These are phyloP conservation scores for Hyperoplus lanceolatus DNA, from an alignment of 2,797 vertebrate genomes.

Conservation along the genomic window DNA sequence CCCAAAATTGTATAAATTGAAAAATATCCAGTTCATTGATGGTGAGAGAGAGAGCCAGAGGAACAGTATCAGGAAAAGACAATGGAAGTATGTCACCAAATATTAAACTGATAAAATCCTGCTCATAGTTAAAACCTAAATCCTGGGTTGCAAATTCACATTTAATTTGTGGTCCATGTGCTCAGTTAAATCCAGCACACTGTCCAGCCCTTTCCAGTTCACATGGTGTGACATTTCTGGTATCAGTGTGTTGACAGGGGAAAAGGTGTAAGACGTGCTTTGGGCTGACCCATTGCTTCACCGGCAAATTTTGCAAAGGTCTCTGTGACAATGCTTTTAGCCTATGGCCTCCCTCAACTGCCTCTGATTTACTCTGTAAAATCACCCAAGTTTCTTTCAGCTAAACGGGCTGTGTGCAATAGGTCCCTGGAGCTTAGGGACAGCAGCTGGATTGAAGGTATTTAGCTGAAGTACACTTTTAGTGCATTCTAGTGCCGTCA, in stretches of 20 bases:
- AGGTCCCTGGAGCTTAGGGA: conserved; percentile 16
- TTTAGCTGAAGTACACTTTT: conserved; percentile 22
- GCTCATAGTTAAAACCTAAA: conserved; percentile 12
- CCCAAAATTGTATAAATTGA: conserved; percentile 6
- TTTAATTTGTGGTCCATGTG: not conserved
- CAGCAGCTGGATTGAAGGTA: not conserved
- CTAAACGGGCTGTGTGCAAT: conserved; percentile 3
- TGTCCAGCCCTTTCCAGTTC: not conserved
- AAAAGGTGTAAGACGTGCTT: not conserved
- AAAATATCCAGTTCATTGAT: conserved; percentile 10
- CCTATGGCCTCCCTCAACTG: conserved; percentile 26
- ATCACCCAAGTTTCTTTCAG: conserved; percentile 22
- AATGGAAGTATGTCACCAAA: not conserved
- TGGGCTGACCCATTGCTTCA: conserved; percentile 15
- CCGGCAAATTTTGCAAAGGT: conserved; percentile 8
- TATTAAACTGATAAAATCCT: not conserved
- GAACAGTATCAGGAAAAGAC: conserved; percentile 8
- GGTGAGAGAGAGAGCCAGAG: not conserved
- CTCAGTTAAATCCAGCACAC: not conserved
- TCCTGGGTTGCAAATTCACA: not conserved
- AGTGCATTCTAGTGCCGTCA: not conserved
- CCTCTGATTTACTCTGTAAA: conserved; percentile 32
- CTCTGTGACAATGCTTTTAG: conserved; percentile 32
- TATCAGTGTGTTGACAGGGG: not conserved
- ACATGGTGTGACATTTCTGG: not conserved